Evolutionary conservation across 2,888 invertebrate genomes (phyloP).

Genomic region (Stenodema calcarata): DNA sequence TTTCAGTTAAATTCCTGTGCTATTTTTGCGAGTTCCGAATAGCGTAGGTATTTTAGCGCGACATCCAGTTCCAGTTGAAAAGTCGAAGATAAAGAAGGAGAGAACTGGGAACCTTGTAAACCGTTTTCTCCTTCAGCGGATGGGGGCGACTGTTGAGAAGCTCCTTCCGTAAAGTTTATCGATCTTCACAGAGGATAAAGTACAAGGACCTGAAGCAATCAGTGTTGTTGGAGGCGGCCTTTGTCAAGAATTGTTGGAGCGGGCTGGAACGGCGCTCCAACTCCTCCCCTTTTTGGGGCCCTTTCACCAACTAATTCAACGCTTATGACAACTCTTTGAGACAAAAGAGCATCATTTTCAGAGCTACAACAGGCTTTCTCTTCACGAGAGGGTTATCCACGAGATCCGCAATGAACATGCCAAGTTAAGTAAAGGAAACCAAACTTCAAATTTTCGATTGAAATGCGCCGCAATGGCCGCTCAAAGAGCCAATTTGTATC

Average conservation of each 20-base stretch:
- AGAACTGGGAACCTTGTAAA: background rate
- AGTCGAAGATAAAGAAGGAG: background rate
- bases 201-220: slow-evolving; percentile 27
- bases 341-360: background rate
- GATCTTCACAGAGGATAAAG: slow-evolving; percentile 20
- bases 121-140: background rate
- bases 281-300: background rate
- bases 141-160: background rate
- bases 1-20: too few species aligned
- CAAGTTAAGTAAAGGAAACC: background rate
- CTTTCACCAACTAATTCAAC: slow-evolving; percentile 7
- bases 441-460: background rate
- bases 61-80: background rate
- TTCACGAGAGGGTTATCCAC: background rate
- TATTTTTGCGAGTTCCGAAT: background rate
- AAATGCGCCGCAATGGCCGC: background rate
- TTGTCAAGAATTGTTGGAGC: slow-evolving; percentile 25
- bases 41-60: background rate
- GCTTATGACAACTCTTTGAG: slow-evolving; percentile 24
- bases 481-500: too few species aligned
- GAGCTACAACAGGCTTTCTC: background rate
- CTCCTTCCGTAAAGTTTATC: slow-evolving; percentile 18
- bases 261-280: background rate
- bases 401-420: background rate
- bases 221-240: slow-evolving; percentile 29